Conservation (phyloP, 1,140 invertebrate genomes). For the Plodia interpunctella region DNA sequence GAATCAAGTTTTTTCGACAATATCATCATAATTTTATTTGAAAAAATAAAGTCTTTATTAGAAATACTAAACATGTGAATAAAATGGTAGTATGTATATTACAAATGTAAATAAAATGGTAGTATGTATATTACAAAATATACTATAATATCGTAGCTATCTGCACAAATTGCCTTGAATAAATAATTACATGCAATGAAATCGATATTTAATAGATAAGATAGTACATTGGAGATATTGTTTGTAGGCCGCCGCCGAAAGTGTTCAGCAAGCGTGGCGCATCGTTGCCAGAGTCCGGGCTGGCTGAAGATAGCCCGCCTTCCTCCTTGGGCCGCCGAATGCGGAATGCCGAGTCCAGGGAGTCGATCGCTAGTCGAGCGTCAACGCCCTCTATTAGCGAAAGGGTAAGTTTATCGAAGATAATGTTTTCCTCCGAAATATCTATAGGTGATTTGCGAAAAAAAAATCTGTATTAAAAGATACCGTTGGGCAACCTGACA, state of each 20-base stretch:
- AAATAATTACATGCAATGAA: constrained; percentile 1
- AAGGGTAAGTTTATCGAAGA: constrained; percentile 50
- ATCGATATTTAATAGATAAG: constrained; percentile 4
- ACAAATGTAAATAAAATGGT: too few species aligned
- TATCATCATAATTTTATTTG: too few species aligned
- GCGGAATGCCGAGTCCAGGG: constrained; percentile 64
- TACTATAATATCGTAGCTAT: background rate
- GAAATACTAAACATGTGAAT: too few species aligned
- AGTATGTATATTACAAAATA: background rate
- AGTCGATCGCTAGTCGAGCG: constrained; percentile 71
- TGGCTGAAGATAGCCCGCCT: constrained; percentile 74
- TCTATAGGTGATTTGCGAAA: too few species aligned
- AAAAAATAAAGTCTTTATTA: too few species aligned
- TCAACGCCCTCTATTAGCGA: constrained; percentile 75
- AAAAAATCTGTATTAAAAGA: too few species aligned
- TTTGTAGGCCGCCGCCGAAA: constrained; percentile 80
- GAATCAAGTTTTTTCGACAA: too few species aligned
- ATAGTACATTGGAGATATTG: background rate
- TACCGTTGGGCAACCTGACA: too few species aligned
- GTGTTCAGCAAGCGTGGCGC: constrained; percentile 77
- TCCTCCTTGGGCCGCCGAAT: constrained; percentile 65
- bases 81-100: too few species aligned
- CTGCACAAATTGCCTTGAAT: constrained; percentile 15
- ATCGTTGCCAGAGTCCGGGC: constrained; percentile 73
- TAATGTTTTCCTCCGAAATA: too few species aligned